Conservation (phyloP, 1,140 invertebrate genomes). For the Cryptotermes secundus region DNA sequence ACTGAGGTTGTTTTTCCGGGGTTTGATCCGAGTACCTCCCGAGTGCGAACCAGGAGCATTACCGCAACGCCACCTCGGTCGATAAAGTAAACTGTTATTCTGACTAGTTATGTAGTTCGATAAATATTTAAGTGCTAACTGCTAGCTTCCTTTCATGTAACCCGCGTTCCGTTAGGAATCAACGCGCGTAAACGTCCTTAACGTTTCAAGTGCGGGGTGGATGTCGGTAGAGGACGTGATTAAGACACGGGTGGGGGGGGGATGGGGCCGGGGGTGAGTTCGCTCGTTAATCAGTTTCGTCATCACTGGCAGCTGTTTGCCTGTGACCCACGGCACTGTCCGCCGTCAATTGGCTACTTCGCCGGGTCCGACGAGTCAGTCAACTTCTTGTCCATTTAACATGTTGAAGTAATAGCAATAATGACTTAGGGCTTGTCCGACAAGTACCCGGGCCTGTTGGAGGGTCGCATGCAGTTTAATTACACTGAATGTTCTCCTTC, state of each 20-base stretch:
- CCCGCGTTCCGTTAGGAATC: no score
- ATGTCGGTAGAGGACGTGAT: background rate
- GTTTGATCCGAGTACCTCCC: no score
- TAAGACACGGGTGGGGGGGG: slow-evolving; percentile 27
- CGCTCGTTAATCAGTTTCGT: slow-evolving; percentile 24
- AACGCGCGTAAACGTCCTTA: background rate
- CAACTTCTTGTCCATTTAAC: slow-evolving; percentile 20
- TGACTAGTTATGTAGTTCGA: no score
- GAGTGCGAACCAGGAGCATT: no score
- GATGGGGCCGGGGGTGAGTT: background rate
- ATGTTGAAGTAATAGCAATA: background rate
- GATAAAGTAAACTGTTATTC: no score
- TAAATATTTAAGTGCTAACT: no score
- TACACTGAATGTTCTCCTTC: background rate
- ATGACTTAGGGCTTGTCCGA: no score
- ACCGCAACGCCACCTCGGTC: no score
- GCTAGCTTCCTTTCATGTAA: no score
- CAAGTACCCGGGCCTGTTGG: no score
- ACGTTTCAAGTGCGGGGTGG: background rate
- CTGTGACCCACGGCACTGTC: background rate
- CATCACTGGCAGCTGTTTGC: slow-evolving; percentile 12
- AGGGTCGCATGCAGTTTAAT: background rate
- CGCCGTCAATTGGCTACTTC: background rate
- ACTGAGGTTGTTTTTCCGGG: no score
- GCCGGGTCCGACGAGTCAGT: background rate